phyloP scores from a whole-genome alignment of 2,888 invertebrate genomes.

The Coelopa pilipes region DNA sequence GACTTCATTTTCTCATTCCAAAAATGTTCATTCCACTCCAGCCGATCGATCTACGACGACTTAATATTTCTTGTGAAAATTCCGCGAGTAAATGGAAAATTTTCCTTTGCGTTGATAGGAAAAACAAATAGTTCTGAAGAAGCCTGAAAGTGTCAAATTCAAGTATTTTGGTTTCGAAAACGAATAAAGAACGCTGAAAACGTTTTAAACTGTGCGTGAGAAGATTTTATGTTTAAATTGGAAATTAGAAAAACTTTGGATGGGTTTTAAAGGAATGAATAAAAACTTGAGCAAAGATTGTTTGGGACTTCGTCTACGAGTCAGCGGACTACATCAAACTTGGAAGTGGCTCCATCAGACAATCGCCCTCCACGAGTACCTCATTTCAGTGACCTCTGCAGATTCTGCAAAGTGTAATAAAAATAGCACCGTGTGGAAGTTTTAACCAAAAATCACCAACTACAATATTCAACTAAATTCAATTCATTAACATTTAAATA shows the following conservation, averaged over 20 bases:
- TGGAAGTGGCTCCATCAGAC: constrained; percentile 96
- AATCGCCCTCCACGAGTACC: constrained; percentile 86
- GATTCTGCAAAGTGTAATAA: constrained; percentile 70
- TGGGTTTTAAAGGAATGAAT: constrained; percentile 64
- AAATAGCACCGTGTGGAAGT: constrained; percentile 36
- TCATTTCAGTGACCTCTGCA: constrained; percentile 82
- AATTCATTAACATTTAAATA: too few species aligned
- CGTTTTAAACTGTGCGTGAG: constrained; percentile 8
- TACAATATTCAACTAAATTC: too few species aligned
- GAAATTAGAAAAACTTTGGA: constrained; percentile 49
- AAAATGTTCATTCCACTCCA: constrained; percentile 2
- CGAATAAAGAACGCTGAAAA: neutral
- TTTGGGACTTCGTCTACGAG: constrained; percentile 89
- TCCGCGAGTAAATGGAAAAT: constrained; percentile 20
- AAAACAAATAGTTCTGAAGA: neutral
- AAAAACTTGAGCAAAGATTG: constrained; percentile 64
- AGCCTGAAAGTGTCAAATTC: constrained; percentile 16
- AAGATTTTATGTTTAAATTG: constrained; percentile 9
- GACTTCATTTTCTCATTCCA: constrained; percentile 5
- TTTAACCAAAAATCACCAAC: constrained; percentile 37
- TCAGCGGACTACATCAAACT: constrained; percentile 89
- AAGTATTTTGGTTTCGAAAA: neutral
- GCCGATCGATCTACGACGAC: neutral
- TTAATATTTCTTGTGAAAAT: constrained; percentile 10
- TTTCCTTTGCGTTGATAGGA: constrained; percentile 16